Evolutionary conservation across 2,888 invertebrate genomes (phyloP), one percentile per base, ranked within the genome.

Genomic region (Stenodema calcarata): DNA sequence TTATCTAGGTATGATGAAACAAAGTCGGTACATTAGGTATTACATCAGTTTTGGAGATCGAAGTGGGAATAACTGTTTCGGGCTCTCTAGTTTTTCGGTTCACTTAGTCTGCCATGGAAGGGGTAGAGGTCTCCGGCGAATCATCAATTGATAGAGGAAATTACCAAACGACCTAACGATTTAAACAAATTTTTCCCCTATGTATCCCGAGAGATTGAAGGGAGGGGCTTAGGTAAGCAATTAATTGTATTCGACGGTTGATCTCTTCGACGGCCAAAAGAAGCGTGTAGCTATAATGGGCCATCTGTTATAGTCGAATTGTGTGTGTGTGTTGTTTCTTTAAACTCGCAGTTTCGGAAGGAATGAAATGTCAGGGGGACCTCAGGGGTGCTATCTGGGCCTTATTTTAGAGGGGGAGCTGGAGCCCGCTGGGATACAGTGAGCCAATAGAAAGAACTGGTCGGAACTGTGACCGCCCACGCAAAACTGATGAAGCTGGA

Each of bases 221-320:
- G 23, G 23, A 70, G 70, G 27, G 70, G 30, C 18, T 14, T 14
- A 9, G 0, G 27, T 27, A 70, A n/a, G n/a, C 28, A 70, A 70
- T 27, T n/a, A 27, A 27, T 27, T 70, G 70, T 70, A 70, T 70
- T 70, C 27, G 27, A 70, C 70, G 70, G 70, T 16, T 30, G 28
- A 70, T 9, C 27, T 70, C 70, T 23, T 70, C 70, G 27, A 16
- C n/a, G 27, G 27, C 18, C 27, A 30, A 30, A 70, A 70, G 70
- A 70, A 30, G 70, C 70, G 28, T 30, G 70, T 30, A 27, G 18
- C 30, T 70, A 16, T 70, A 27, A 35, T 73, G n/a, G 30, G 35
- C 73, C 73, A 73, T 73, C 73, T 73, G 73, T 73, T 73, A 73
- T 73, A 73, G 30, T 73, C 73, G 30, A 35, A 73, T 35, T 35